Base-by-base conservation (phyloP, 1,140 invertebrate genomes). In the Psix sp. region DNA sequence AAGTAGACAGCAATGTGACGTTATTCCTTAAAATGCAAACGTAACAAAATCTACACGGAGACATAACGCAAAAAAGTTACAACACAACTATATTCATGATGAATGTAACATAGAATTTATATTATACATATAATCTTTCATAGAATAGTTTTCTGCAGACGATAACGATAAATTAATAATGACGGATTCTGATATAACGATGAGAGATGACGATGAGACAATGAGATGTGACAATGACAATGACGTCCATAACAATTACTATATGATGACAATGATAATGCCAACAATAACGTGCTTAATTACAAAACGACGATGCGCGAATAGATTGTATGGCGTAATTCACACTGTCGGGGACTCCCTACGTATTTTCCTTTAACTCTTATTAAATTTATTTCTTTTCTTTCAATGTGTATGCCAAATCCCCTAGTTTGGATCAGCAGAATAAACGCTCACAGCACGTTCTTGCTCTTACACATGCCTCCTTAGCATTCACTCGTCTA, bases 91-190 rank as follows among this genome's bases (percentile, higher is more conserved):
- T 77, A 76, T 76, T 77, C 60, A 74, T 77, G 68, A 77, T 79
- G 63, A 80, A 77, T 77, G 63, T 81, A 80, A 80, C 77, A 54
- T 72, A 77, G 59, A 62, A 52, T 76, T 57, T 71, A 74, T 74
- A 65, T 77, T 77, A 74, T 68, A 79, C 72, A 79, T 78, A 77
- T 67, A 78, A 56, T 35, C 17, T 73, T 60, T 62, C 11, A 60
- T 65, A 60, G 59, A 72, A 66, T 60, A 66, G 57, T 75, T 54
- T 60, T 59, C 40, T 68, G 63, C 42, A 62, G 75, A 63, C 72
- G 35, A 62, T 62, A 81, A 80, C 76, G 75, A 79, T 77, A 77
- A 78, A 76, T 78, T 77, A 74, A 77, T 76, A 79, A 77, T 74
- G 57, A 77, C 42, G 45, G 59, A 62, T 78, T 74, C 71, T 48